Conservation (phyloP, 2,888 invertebrate genomes). For the Polia nebulosa region DNA sequence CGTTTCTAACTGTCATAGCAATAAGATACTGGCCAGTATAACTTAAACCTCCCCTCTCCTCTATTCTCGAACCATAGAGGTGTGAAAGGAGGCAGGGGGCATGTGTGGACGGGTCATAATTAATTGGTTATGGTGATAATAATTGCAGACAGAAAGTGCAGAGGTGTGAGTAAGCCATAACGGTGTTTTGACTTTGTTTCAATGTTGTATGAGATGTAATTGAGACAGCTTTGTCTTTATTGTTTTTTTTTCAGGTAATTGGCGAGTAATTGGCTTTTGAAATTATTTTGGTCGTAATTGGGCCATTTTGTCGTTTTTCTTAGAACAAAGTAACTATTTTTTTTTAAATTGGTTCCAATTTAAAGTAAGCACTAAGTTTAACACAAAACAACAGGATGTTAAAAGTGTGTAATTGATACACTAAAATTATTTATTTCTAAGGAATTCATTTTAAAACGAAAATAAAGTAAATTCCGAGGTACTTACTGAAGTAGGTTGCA, state of each 20-base stretch:
- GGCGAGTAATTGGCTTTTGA: constrained; percentile 20
- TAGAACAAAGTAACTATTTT: background rate
- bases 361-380: background rate
- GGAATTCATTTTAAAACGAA: no score
- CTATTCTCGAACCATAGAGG: constrained; percentile 27
- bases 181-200: constrained; percentile 77
- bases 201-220: constrained; percentile 61
- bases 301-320: background rate
- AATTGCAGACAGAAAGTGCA: constrained; percentile 83
- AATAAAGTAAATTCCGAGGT: no score
- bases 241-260: constrained; percentile 31
- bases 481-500: background rate
- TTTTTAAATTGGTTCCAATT: background rate
- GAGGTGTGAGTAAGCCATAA: constrained; percentile 82
- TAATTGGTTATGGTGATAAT: constrained; percentile 73
- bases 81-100: constrained; percentile 30
- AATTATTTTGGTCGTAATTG: constrained; percentile 17
- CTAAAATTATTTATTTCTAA: background rate
- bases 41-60: constrained; percentile 65
- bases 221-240: constrained; percentile 45
- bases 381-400: background rate
- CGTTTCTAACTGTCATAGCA: constrained; percentile 85
- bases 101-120: constrained; percentile 64
- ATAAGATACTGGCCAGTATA: constrained; percentile 76
- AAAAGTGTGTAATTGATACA: background rate